phyloP scores from a whole-genome alignment of 2,888 invertebrate species.

The Platycheirus rosarum region DNA sequence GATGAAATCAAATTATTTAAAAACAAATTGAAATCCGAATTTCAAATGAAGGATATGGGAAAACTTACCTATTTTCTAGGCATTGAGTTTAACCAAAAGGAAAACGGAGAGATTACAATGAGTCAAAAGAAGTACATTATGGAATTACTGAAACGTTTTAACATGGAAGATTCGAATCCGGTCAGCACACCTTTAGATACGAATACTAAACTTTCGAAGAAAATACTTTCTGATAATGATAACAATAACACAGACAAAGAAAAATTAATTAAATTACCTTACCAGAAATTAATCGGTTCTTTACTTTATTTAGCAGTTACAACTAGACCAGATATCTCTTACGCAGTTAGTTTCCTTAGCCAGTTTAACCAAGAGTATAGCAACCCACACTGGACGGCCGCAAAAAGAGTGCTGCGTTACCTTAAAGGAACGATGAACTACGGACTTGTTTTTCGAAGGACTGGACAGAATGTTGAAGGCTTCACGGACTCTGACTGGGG shows the following conservation, averaged over 20 bases:
- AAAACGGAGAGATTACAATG: constrained; percentile 10
- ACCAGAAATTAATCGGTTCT: no score
- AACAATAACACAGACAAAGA: constrained; percentile 2
- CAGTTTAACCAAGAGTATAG: no score
- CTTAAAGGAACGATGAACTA: no score
- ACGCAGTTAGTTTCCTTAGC: no score
- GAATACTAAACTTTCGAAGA: constrained; percentile 15
- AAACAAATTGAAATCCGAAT: constrained; percentile 5
- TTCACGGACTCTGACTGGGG: no score
- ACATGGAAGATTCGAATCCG: constrained; percentile 10
- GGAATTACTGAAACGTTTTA: constrained; percentile 14
- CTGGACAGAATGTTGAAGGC: no score
- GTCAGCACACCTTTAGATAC: constrained; percentile 17
- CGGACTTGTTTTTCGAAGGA: no score
- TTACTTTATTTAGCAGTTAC: no score
- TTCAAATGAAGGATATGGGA: constrained; percentile 18
- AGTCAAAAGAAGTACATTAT: constrained; percentile 8
- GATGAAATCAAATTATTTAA: constrained; percentile 4
- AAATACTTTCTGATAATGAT: not conserved
- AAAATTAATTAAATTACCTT: constrained; percentile 18
- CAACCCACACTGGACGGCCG: no score
- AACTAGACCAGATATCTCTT: no score
- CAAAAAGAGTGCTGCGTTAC: no score
- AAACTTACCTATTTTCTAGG: constrained; percentile 16
- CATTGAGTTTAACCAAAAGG: constrained; percentile 8